A percentile compares a stretch with the other conserved stretches of the same genome.
These are phyloP conservation scores for Drosophila ezoana DNA, from an alignment of 2,888 invertebrate genomes.

Conservation along the genomic window DNA sequence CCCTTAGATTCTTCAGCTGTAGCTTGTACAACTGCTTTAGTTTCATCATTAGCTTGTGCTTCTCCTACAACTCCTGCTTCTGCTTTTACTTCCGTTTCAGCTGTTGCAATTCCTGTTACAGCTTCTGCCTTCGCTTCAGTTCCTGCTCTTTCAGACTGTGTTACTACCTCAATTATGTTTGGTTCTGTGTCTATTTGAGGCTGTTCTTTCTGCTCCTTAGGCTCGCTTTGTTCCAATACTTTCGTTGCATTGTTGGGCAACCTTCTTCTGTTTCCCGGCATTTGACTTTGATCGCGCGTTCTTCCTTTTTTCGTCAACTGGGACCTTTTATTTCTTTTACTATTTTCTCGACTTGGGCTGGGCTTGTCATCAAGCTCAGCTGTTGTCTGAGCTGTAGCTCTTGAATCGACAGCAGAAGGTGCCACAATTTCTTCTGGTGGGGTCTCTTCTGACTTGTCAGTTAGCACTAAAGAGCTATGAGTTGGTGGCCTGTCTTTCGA, in stretches of 20 bases:
- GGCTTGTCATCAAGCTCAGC: conserved; percentile 46
- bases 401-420: neutral
- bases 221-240: neutral
- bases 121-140: neutral
- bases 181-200: neutral
- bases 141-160: neutral
- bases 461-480: no score
- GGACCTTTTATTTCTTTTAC: conserved; percentile 46
- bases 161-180: no score
- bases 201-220: neutral
- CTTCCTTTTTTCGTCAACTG: conserved; percentile 52
- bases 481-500: no score
- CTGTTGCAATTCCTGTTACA: neutral
- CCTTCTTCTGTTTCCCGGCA: conserved; percentile 46
- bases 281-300: conserved; percentile 63
- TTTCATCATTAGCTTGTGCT: neutral
- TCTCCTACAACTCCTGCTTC: neutral
- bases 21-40: neutral
- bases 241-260: conserved; percentile 12
- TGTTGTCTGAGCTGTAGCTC: neutral
- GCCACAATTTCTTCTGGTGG: neutral
- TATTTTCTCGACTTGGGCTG: conserved; percentile 62
- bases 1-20: neutral
- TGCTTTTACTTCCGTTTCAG: neutral
- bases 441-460: no score